Evolutionary conservation across 2,888 invertebrate species (phyloP).

Genomic region (Luffia ferchaultella): DNA sequence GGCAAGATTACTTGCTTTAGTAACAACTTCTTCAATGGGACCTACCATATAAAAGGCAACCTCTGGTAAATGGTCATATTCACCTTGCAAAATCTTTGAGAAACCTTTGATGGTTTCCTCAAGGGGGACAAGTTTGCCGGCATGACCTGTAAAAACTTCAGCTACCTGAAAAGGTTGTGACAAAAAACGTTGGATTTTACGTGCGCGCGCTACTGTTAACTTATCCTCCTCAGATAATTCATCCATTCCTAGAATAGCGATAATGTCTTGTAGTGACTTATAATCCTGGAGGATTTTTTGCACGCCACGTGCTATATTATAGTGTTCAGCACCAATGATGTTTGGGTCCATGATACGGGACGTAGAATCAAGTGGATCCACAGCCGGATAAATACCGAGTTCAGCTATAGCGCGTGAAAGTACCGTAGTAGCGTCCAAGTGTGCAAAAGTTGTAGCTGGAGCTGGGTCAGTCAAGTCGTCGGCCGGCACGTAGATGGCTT

Average conservation of each 20-base stretch:
- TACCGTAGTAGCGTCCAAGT: conserved; percentile 96
- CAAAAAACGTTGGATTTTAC: conserved; percentile 87
- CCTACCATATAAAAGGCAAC: conserved; percentile 97
- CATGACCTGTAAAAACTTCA: conserved; percentile 93
- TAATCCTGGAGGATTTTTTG: conserved; percentile 91
- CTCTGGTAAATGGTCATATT: conserved; percentile 91
- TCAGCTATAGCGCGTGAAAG: conserved; percentile 93
- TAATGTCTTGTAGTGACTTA: conserved; percentile 77
- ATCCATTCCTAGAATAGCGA: conserved; percentile 89
- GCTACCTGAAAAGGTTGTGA: conserved; percentile 87
- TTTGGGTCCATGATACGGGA: conserved; percentile 95
- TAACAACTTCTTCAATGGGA: conserved; percentile 86
- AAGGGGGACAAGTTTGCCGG: conserved; percentile 89
- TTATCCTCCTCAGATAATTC: conserved; percentile 89
- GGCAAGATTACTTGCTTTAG: conserved; percentile 83
- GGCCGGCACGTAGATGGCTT: conserved; percentile 89
- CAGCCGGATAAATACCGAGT: conserved; percentile 93
- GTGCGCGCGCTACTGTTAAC: conserved; percentile 80
- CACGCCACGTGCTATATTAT: conserved; percentile 88
- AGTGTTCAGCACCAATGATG: conserved; percentile 89
- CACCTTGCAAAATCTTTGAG: conserved; percentile 82
- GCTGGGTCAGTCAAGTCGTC: conserved; percentile 97
- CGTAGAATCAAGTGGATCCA: conserved; percentile 93
- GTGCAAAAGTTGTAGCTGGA: conserved; percentile 95
- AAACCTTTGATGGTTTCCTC: conserved; percentile 90